These are phyloP conservation scores for Bombus confusus DNA, from an alignment of 1,140 invertebrate species.

Conservation along the genomic window DNA sequence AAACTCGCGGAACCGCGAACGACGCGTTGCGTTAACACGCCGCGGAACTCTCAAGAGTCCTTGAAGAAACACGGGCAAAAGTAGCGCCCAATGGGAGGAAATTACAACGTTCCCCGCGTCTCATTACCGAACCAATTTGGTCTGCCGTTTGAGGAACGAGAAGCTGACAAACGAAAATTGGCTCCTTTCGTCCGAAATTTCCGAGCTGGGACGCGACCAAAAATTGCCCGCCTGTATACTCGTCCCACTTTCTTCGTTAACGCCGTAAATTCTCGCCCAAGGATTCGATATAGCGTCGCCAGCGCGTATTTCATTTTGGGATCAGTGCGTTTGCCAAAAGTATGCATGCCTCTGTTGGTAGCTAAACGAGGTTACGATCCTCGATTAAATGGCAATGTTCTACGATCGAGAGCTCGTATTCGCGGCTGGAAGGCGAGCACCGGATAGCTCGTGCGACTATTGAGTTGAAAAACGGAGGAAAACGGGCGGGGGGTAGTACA, in stretches of 20 bases:
- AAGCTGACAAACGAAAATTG: background rate
- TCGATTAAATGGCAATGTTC: background rate
- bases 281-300: conserved; percentile 19
- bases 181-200: background rate
- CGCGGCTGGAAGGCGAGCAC: background rate
- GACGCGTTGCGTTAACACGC: background rate
- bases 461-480: too few relatives aligned
- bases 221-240: background rate
- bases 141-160: background rate
- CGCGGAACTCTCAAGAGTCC: background rate
- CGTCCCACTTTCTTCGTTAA: background rate
- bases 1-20: background rate
- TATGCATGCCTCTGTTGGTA: background rate
- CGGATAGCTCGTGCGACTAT: background rate
- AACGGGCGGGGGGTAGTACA: too few relatives aligned
- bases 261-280: conserved; percentile 22
- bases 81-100: background rate
- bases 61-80: background rate
- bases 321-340: conserved; percentile 21
- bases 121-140: background rate
- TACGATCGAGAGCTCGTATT: background rate
- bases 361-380: conserved; percentile 16
- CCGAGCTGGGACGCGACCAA: too few relatives aligned
- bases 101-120: background rate
- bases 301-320: background rate